Conservation (phyloP, 2,113 vertebrate species). For the Tachycineta bicolor region DNA sequence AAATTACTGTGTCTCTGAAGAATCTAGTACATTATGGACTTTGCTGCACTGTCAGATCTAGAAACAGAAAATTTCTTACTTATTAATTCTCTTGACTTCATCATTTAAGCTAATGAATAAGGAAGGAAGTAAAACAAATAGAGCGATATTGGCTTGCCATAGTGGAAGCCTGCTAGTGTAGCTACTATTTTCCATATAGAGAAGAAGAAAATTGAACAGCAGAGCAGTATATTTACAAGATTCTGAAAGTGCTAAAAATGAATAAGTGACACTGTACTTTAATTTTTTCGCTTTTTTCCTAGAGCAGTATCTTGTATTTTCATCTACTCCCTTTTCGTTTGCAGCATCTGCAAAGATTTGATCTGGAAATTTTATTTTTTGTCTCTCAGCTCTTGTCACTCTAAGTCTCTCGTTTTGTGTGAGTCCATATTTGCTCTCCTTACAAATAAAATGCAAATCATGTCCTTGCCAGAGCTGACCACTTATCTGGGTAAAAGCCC, state of each 20-base stretch:
- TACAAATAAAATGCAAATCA: conserved; percentile 73
- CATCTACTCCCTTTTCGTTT: conserved; percentile 29
- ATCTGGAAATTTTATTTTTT: conserved; percentile 55
- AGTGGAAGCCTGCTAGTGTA: background rate
- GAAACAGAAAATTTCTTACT: background rate
- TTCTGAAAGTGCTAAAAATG: conserved; percentile 3
- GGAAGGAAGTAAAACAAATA: background rate
- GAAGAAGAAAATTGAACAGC: background rate
- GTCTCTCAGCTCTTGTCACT: conserved; percentile 38
- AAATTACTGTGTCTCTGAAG: background rate
- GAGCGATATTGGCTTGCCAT: background rate
- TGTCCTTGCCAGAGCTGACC: conserved; percentile 46
- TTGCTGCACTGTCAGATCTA: background rate
- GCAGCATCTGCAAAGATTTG: conserved; percentile 58
- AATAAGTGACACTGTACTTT: background rate
- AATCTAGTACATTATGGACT: background rate
- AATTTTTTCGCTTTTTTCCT: background rate
- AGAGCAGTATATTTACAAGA: background rate
- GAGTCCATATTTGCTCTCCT: conserved; percentile 53
- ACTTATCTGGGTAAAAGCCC: conserved; percentile 55
- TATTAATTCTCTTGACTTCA: conserved; percentile 17
- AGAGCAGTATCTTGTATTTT: conserved; percentile 10
- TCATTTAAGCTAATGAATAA: conserved; percentile 6
- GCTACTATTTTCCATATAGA: conserved; percentile 8
- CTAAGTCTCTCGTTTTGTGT: conserved; percentile 6